phyloP scores from a whole-genome alignment of 37 sponge, comb jelly and placozoan species.

The Cladorhizidae sp. region DNA sequence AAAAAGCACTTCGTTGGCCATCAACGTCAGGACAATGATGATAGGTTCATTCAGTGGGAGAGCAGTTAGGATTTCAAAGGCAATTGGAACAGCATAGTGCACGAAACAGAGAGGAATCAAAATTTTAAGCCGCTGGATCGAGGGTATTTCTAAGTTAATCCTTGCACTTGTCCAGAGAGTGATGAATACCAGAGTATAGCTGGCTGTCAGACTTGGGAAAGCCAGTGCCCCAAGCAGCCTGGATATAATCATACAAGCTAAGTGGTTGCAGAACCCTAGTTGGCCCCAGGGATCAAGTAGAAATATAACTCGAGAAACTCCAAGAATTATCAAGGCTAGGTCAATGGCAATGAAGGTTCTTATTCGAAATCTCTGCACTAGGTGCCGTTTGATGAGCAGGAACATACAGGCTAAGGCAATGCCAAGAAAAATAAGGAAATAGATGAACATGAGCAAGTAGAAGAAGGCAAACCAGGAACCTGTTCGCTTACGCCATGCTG shows the following conservation, averaged over 20 bases:
- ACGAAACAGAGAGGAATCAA: constrained; percentile 54
- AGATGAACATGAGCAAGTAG: constrained; percentile 25
- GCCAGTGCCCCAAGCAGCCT: constrained; percentile 36
- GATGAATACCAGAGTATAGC: constrained; percentile 69
- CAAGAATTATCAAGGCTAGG: constrained; percentile 38
- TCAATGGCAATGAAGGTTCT: constrained; percentile 56
- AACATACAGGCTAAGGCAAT: constrained; percentile 19
- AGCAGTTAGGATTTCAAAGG: constrained; percentile 37
- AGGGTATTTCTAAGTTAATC: constrained; percentile 35
- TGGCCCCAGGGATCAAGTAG: constrained; percentile 43
- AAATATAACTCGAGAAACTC: constrained; percentile 42
- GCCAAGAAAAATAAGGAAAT: constrained; percentile 20
- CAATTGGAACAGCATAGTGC: constrained; percentile 54
- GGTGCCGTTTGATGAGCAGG: constrained; percentile 34
- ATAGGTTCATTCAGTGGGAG: constrained; percentile 6
- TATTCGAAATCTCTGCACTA: constrained; percentile 35
- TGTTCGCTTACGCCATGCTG: constrained; percentile 13
- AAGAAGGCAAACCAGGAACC: constrained; percentile 35
- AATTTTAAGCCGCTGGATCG: constrained; percentile 33
- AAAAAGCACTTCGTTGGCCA: constrained; percentile 49
- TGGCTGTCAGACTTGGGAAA: constrained; percentile 72
- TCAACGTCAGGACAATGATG: constrained; percentile 4
- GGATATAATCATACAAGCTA: constrained; percentile 24
- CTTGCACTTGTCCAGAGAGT: constrained; percentile 60
- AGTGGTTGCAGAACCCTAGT: constrained; percentile 15